A percentile compares a stretch with the other conserved stretches of the same genome.
Conservation (phyloP, 2,888 invertebrate genomes). For the Latrodectus elegans region DNA sequence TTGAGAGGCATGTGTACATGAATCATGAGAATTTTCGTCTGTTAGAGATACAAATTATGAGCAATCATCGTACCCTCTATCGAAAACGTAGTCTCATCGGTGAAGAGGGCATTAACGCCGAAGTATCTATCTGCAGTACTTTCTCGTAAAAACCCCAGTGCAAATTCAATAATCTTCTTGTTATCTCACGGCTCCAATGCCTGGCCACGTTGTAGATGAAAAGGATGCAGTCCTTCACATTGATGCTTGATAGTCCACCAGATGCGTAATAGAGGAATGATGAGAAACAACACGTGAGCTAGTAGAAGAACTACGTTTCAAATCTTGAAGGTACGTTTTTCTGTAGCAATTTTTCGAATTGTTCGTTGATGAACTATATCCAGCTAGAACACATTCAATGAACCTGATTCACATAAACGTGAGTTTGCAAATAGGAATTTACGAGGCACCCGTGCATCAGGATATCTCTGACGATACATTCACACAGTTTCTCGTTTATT, state of each 20-base stretch:
- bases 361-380: too few species aligned
- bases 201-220: slow-evolving; percentile 1
- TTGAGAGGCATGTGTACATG: not conserved
- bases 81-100: not conserved
- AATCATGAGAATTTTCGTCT: slow-evolving; percentile 1
- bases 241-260: not conserved
- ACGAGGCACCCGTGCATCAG: too few species aligned
- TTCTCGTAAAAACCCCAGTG: not conserved
- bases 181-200: slow-evolving; percentile 12
- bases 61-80: not conserved
- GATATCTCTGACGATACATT: too few species aligned
- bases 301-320: slow-evolving; percentile 2
- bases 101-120: slow-evolving; percentile 7
- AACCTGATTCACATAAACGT: too few species aligned
- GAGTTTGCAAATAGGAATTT: too few species aligned
- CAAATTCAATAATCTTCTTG: not conserved
- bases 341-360: not conserved
- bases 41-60: not conserved
- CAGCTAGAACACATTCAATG: too few species aligned
- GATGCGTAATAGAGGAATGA: not conserved
- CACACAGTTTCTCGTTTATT: too few species aligned
- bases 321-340: not conserved
- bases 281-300: not conserved
- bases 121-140: not conserved
- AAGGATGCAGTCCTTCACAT: not conserved